A percentile compares a stretch with the other conserved stretches of the same genome.
Conservation (phyloP, 2,888 invertebrate genomes). For the Craniophora ligustri region DNA sequence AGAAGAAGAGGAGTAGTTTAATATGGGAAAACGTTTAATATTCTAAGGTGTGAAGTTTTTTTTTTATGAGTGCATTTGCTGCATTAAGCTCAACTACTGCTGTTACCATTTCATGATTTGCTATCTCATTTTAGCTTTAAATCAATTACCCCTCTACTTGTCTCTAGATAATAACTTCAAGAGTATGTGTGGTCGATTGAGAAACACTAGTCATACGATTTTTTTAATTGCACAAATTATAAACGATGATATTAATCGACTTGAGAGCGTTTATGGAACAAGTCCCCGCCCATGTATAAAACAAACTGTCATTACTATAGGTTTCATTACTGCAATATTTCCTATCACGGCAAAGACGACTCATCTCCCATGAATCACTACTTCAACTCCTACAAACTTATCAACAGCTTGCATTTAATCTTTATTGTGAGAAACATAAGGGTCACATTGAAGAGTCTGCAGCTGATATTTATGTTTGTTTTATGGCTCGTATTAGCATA, state of each 20-base stretch:
- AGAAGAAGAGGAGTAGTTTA: no score
- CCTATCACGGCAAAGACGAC: constrained; percentile 49
- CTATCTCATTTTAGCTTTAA: no score
- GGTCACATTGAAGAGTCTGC: constrained; percentile 10
- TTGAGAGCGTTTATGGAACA: constrained; percentile 36
- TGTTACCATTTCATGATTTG: no score
- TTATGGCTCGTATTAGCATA: constrained; percentile 68
- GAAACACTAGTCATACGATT: constrained; percentile 9
- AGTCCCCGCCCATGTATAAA: constrained; percentile 30
- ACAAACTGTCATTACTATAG: constrained; percentile 31
- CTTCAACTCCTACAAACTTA: constrained; percentile 26
- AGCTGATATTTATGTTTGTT: constrained; percentile 46
- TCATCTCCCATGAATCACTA: constrained; percentile 50
- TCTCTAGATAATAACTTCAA: no score
- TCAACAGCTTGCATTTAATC: background rate
- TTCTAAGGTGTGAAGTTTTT: no score
- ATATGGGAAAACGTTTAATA: no score
- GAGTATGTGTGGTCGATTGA: constrained; percentile 9
- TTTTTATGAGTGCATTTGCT: constrained; percentile 13
- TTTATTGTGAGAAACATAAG: constrained; percentile 11
- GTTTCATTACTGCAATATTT: constrained; percentile 47
- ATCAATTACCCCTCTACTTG: no score
- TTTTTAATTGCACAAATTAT: constrained; percentile 29
- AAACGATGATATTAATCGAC: constrained; percentile 21
- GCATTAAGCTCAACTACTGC: background rate